phyloP scores from a whole-genome alignment of 2,888 invertebrate genomes.

The Conchocele bisecta region DNA sequence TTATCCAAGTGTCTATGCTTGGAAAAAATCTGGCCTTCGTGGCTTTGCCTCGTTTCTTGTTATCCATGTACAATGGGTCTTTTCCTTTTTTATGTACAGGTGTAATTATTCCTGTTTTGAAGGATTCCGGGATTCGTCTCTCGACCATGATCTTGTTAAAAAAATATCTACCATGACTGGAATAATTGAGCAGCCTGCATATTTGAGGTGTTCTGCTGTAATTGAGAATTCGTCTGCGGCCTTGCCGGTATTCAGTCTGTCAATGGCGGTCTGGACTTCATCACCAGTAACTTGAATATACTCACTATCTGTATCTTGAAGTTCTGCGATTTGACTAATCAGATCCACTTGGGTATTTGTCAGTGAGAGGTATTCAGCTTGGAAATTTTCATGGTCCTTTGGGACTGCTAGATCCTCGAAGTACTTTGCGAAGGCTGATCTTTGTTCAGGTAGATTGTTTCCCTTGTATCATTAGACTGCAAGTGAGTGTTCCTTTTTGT shows the following conservation, averaged over 20 bases:
- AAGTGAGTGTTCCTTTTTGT: neutral
- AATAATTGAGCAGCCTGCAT: neutral
- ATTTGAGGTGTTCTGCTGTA: slow-evolving; percentile 7
- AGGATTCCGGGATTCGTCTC: neutral
- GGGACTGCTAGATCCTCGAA: slow-evolving; percentile 17
- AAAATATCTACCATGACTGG: neutral
- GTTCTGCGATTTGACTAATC: neutral
- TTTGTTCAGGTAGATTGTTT: neutral
- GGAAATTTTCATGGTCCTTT: slow-evolving; percentile 4
- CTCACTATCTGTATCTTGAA: neutral
- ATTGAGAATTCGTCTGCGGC: slow-evolving; percentile 12
- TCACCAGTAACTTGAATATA: neutral
- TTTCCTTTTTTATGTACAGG: slow-evolving; percentile 9
- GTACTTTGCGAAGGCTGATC: neutral
- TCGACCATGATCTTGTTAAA: slow-evolving; percentile 5
- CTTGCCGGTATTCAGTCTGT: slow-evolving; percentile 10
- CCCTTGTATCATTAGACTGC: neutral
- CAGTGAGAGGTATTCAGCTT: neutral
- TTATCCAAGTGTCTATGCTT: no score
- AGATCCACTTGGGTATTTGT: neutral
- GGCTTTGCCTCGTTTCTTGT: no score
- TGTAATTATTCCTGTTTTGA: slow-evolving; percentile 7
- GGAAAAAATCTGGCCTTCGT: no score
- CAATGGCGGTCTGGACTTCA: slow-evolving; percentile 11
- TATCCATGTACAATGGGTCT: no score